Conservation (phyloP, 2,797 vertebrate species). For the Diplodus sargus region DNA sequence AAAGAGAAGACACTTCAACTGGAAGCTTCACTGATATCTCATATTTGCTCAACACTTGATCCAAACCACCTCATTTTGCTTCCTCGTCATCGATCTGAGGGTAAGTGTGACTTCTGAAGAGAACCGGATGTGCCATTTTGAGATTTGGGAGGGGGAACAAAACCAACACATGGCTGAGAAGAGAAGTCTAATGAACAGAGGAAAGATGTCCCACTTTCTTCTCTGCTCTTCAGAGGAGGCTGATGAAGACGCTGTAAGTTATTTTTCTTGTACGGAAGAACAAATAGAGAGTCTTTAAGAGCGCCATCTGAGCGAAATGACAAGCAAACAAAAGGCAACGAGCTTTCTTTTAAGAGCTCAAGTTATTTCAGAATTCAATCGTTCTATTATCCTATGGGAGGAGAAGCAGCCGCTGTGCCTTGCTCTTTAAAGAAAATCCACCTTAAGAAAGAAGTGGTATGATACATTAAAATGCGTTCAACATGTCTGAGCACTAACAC, state of each 20-base stretch:
- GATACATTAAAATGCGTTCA: conserved; percentile 22
- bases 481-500: conserved; percentile 26
- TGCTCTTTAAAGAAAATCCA: conserved; percentile 25
- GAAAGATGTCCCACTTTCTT: conserved; percentile 20
- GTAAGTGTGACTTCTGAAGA: conserved; percentile 67
- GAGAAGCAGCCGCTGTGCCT: not conserved
- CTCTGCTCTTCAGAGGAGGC: conserved; percentile 28
- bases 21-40: not conserved
- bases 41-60: conserved; percentile 7
- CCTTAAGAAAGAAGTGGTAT: conserved; percentile 22
- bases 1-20: conserved; percentile 8
- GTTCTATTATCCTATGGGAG: conserved; percentile 1
- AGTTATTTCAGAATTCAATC: not conserved
- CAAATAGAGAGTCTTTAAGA: conserved; percentile 4
- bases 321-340: conserved; percentile 3
- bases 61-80: conserved; percentile 26
- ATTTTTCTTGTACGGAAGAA: conserved; percentile 28
- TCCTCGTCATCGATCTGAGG: conserved; percentile 45
- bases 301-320: conserved; percentile 7
- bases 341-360: conserved; percentile 8
- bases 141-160: conserved; percentile 24
- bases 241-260: conserved; percentile 55
- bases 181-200: conserved; percentile 1
- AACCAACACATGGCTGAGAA: conserved; percentile 17
- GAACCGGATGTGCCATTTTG: conserved; percentile 21